A percentile compares a stretch with the other conserved stretches of the same genome.
Evolutionary conservation across 2,113 vertebrate species (phyloP).

Genomic region (Aphyosemion australe): DNA sequence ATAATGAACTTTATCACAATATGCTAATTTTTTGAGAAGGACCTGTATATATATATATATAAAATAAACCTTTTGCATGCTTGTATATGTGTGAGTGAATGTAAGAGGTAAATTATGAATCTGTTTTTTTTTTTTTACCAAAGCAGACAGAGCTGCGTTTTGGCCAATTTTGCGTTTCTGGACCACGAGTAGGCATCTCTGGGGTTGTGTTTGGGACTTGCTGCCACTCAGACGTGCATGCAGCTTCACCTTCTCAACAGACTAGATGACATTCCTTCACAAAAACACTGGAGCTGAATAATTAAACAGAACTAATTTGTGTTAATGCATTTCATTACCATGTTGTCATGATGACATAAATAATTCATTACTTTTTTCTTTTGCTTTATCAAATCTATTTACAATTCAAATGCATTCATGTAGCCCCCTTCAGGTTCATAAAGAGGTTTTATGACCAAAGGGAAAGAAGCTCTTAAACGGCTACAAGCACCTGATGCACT

Average conservation of each 20-base stretch:
- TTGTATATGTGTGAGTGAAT: no score
- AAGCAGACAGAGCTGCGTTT: no score
- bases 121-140: no score
- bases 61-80: no score
- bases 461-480: slow-evolving; percentile 25
- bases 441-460: slow-evolving; percentile 41
- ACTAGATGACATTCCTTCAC: slow-evolving; percentile 58
- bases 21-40: no score
- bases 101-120: no score
- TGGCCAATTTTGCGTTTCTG: no score
- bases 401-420: slow-evolving; percentile 62
- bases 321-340: slow-evolving; percentile 73
- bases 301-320: slow-evolving; percentile 66
- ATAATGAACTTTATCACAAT: no score
- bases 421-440: slow-evolving; percentile 38
- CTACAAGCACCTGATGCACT: slow-evolving; percentile 31
- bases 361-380: slow-evolving; percentile 58
- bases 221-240: slow-evolving; percentile 57
- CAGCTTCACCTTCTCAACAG: slow-evolving; percentile 51
- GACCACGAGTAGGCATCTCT: slow-evolving; percentile 22
- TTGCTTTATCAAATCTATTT: slow-evolving; percentile 48
- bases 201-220: slow-evolving; percentile 33
- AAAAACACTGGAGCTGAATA: slow-evolving; percentile 63
- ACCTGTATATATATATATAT: no score
- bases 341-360: slow-evolving; percentile 68